Base-by-base conservation (phyloP, 2,797 vertebrate species). In the Gorsachius magnificus region DNA sequence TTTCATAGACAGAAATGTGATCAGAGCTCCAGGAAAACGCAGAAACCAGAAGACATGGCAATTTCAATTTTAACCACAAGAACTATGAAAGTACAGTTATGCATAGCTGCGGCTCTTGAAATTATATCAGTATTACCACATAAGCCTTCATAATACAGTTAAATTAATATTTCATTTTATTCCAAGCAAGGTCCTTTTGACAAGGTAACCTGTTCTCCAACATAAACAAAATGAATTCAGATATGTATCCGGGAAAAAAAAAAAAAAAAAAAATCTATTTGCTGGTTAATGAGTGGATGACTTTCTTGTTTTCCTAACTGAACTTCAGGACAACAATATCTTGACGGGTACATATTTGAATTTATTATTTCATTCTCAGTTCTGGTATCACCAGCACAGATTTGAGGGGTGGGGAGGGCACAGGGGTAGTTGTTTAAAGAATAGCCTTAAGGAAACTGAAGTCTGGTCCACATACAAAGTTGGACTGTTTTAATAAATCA, bases 1-100 rank as follows among this genome's bases (percentile, higher is more conserved):
- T 96, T 94, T 83, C 81, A 89, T 53, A 90, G 89, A 63, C 90
- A 97, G 97, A 97, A 97, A 96, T 46, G 91, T 57, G 90, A 97
- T 94, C 93, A 93, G 56, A 95, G 83, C 63, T 76, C 25, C 87
- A 95, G 88, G 75, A 98, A 96, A 96, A 97, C 1, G 4, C 51
- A 95, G 81, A 91, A 93, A 93, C 75, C 88, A 97, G 84, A 93
- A 95, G 94, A 94, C 65, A 91, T 6, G 36, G 92, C 72, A 95
- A 96, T 91, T 97, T 95, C 92, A 93, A 26, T 41, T 82, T 93
- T 61, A 96, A 95, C 90, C 92, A 89, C 79, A 97, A 70, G 79
- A 94, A 95, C 66, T 68, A 58, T 38, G 4, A 53, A 97, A 91
- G 78, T 95, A 79, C 65, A 95, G 85, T 68, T 93, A 93, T 16